Base-by-base conservation (phyloP, 2,797 vertebrate genomes). In the Pelochelys cantorii region DNA sequence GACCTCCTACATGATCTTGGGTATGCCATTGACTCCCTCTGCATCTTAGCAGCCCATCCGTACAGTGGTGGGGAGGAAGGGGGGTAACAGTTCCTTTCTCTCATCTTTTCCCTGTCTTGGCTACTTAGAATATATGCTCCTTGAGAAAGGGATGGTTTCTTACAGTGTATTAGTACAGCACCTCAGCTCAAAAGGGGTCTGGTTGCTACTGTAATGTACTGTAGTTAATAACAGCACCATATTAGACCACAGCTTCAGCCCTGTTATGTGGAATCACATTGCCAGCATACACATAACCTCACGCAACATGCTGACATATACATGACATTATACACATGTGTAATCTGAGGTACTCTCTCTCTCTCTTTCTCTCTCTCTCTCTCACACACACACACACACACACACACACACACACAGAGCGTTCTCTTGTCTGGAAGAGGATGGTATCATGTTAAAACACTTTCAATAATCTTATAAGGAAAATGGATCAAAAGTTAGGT, bases 21-120 rank as follows among this genome's bases (percentile, higher is more conserved):
- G 84, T 82, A 83, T 71, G 13, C 53, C 37, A 0, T 20, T 31
- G 25, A 11, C 53, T 87, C 54, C 77, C 27, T 84, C 90, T 84
- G 88, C 87, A 92, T 86, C 91, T 93, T 85, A 14, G 91, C 88
- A 91, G 90, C 95, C 88, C 79, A 85, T 88, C 94, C 94, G 93
- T 89, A 86, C 56, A 20, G 23, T 71, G 48, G 42, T 42, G 42
- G 42, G 42, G 42, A 42, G 42, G 42, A 42, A 42, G 11, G 14
- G 53, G 54, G 96, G 83, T n/a, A 87, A 79, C 86, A 94, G 54
- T 34, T 59, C 71, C 71, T 60, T 14, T 42, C 6, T 37, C 83
- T 7, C 83, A 2, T 12, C 85, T 48, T 25, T 4, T 0, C 31
- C 86, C 88, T 75, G 56, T 68, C n/a, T 53, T 55, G n/a, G 48